These are phyloP conservation scores for Brachionus asplanchnoidis DNA, from an alignment of 1,140 invertebrate species.

Conservation along the genomic window DNA sequence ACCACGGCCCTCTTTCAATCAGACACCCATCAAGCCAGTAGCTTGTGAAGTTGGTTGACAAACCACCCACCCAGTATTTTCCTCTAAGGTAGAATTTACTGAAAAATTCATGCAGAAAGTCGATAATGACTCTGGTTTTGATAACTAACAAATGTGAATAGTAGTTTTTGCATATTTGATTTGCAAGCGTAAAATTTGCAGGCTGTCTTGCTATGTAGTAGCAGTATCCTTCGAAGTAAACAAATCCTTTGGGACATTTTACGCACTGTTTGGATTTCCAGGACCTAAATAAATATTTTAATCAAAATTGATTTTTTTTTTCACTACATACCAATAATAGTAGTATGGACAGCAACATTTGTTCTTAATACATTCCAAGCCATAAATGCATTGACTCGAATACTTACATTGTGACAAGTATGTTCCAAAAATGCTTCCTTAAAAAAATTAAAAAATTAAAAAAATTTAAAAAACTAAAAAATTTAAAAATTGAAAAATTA, in stretches of 20 bases:
- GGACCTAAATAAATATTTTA: neutral
- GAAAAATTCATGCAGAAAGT: conserved; percentile 2
- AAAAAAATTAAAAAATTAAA: too few species aligned
- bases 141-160: neutral
- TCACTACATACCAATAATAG: neutral
- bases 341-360: neutral
- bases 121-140: neutral
- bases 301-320: neutral
- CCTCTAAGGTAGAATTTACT: neutral
- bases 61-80: neutral
- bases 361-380: neutral
- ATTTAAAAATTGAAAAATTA: too few species aligned
- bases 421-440: neutral
- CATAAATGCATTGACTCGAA: neutral
- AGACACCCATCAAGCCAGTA: conserved; percentile 27
- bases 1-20: conserved; percentile 17
- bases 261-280: neutral
- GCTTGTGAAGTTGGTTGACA: neutral
- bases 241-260: neutral
- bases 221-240: neutral
- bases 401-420: neutral
- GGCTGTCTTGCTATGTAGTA: neutral
- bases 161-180: neutral
- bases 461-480: too few species aligned
- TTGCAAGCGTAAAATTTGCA: neutral